Conservation (phyloP, 2,113 vertebrate genomes). For the Gymnogyps californianus region DNA sequence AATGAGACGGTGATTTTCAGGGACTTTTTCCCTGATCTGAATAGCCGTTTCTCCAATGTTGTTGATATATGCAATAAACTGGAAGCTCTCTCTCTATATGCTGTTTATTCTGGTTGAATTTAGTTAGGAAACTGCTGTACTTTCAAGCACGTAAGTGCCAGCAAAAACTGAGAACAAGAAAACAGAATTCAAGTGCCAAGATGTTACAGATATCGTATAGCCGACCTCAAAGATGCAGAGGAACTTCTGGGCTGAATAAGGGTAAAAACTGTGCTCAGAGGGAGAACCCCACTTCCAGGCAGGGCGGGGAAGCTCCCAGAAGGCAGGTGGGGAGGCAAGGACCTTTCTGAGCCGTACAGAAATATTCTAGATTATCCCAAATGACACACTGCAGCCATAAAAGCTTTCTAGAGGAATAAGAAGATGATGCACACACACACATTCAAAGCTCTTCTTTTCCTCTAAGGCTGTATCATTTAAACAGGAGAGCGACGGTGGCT, state of each 20-base stretch:
- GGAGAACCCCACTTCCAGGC: not conserved
- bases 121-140: not conserved
- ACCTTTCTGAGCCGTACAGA: not conserved
- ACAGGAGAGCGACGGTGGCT: not conserved
- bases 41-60: not conserved
- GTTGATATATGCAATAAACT: not conserved
- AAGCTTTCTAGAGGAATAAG: not conserved
- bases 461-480: not conserved
- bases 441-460: not conserved
- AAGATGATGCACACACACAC: not conserved
- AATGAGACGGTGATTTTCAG: not conserved
- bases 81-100: not conserved
- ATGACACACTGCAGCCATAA: not conserved
- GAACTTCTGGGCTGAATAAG: not conserved
- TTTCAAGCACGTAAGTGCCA: not conserved
- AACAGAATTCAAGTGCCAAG: not conserved
- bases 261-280: not conserved
- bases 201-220: fast-evolving
- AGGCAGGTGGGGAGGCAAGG: not conserved
- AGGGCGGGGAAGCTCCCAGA: not conserved
- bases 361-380: not conserved
- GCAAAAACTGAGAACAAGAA: not conserved
- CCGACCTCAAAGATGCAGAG: not conserved
- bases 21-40: not conserved
- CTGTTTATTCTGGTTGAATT: not conserved